Percentiles rank a stretch among this genome's conserved stretches.
These are phyloP conservation scores for Tetragnatha montana DNA, from an alignment of 2,888 invertebrate genomes.

Conservation along the genomic window DNA sequence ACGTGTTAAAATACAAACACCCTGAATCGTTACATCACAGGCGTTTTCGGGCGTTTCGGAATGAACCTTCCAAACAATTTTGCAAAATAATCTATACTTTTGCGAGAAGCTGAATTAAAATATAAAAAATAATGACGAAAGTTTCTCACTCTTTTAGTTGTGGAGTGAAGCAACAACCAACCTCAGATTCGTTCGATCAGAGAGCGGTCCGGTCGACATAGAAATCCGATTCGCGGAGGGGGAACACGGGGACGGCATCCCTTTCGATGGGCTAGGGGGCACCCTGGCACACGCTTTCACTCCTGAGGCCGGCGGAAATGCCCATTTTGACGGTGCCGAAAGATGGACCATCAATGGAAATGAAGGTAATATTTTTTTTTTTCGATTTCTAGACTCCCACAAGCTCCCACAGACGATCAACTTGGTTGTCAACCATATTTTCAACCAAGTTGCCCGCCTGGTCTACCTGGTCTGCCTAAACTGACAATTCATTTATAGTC, in stretches of 20 bases:
- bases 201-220: constrained; percentile 81
- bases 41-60: too few species aligned
- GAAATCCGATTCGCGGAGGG: constrained; percentile 84
- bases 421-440: too few species aligned
- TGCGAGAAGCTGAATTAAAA: too few species aligned
- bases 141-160: constrained; percentile 73
- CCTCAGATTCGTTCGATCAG: constrained; percentile 75
- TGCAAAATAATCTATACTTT: too few species aligned
- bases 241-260: constrained; percentile 96
- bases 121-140: neutral
- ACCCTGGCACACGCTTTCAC: constrained; percentile 97
- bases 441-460: too few species aligned
- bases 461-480: too few species aligned
- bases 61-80: too few species aligned
- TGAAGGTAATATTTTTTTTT: constrained; percentile 27
- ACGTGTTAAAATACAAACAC: too few species aligned
- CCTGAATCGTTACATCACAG: too few species aligned
- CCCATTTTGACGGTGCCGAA: constrained; percentile 97
- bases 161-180: constrained; percentile 90
- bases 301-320: constrained; percentile 97
- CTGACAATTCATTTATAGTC: too few species aligned
- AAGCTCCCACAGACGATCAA: too few species aligned
- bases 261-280: constrained; percentile 91
- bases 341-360: constrained; percentile 88
- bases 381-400: neutral